Evolutionary conservation across 2,113 vertebrate species (phyloP).

Genomic region (Pelusios castaneus): DNA sequence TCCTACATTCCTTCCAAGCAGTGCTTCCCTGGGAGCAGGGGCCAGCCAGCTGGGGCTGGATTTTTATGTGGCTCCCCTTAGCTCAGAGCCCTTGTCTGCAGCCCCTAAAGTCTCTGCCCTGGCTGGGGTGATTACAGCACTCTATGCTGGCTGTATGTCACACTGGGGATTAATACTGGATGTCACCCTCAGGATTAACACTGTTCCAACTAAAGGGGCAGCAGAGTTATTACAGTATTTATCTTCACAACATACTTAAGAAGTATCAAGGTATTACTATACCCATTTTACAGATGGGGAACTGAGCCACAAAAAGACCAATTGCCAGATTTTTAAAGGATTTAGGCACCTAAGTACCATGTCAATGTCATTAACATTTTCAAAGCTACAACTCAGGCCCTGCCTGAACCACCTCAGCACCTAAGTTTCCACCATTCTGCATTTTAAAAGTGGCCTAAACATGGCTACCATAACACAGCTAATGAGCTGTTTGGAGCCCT

Average conservation of each 20-base stretch:
- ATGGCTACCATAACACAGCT: background rate
- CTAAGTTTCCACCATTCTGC: too few relatives aligned
- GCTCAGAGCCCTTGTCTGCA: too few relatives aligned
- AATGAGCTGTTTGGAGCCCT: background rate
- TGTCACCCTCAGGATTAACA: background rate
- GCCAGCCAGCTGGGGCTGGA: too few relatives aligned
- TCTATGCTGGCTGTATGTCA: background rate
- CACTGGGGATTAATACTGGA: background rate
- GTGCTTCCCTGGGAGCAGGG: too few relatives aligned
- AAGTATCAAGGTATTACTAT: rapidly evolving
- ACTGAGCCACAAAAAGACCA: background rate
- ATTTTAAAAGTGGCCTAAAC: background rate
- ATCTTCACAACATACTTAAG: background rate
- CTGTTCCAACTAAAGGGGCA: background rate
- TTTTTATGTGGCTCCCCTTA: too few relatives aligned
- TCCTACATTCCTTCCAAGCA: too few relatives aligned
- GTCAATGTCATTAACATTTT: background rate
- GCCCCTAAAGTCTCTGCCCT: too few relatives aligned
- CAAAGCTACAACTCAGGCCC: too few relatives aligned
- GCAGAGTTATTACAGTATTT: background rate
- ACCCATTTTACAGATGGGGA: rapidly evolving
- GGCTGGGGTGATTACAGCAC: background rate
- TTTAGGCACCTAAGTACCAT: background rate
- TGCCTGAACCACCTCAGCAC: background rate
- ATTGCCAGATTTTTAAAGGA: background rate